Conservation (phyloP, 2,888 invertebrate species). For the Archips crataeganus region DNA sequence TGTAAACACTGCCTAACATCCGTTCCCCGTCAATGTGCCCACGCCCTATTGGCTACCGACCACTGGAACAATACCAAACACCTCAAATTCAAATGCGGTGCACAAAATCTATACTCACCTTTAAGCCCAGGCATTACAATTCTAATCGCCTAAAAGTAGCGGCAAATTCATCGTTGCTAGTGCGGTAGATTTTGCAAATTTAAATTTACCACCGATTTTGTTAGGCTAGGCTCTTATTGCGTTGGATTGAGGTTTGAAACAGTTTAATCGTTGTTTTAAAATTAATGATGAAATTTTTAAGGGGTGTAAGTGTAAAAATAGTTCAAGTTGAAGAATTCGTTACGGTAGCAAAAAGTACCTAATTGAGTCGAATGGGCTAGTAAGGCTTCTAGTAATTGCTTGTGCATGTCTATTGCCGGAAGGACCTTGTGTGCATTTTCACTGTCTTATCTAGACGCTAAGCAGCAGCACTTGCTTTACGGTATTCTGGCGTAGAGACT, state of each 20-base stretch:
- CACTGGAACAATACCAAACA: slow-evolving; percentile 38
- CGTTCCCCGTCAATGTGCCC: slow-evolving; percentile 27
- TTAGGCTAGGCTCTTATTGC: neutral
- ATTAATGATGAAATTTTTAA: neutral
- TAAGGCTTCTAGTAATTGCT: no score
- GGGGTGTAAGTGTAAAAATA: neutral
- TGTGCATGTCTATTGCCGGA: no score
- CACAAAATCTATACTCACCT: neutral
- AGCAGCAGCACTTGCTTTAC: no score
- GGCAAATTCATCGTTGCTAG: slow-evolving; percentile 1
- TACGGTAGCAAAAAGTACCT: no score
- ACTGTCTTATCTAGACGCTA: no score
- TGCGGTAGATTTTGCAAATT: slow-evolving; percentile 26
- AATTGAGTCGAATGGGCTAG: no score
- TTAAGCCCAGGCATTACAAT: neutral
- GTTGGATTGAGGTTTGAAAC: neutral
- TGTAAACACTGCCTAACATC: slow-evolving; percentile 34
- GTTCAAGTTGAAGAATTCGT: slow-evolving; percentile 1
- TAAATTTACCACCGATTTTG: slow-evolving; percentile 10
- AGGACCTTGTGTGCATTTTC: no score
- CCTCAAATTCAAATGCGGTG: slow-evolving; percentile 5
- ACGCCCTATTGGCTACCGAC: slow-evolving; percentile 32
- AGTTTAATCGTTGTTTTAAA: neutral
- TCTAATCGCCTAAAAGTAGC: neutral
- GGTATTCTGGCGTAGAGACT: no score